Evolutionary conservation across 2,888 invertebrate genomes (phyloP).

Genomic region (Hyles lineata): DNA sequence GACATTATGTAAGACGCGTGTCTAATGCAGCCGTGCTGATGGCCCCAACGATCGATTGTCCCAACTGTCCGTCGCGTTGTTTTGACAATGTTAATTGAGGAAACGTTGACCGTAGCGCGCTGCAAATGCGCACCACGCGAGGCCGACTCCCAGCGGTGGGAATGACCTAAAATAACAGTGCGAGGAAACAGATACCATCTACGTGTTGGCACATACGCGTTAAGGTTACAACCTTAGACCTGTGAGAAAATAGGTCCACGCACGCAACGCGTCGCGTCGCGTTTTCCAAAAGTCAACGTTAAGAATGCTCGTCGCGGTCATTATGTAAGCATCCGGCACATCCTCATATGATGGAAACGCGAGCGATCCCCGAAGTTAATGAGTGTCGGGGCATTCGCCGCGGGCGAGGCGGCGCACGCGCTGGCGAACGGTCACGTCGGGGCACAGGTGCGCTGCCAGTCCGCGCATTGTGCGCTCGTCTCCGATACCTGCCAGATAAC

Average conservation of each 20-base stretch:
- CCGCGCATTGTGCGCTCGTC: constrained; percentile 49
- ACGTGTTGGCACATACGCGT: constrained; percentile 45
- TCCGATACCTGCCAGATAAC: constrained; percentile 59
- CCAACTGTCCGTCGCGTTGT: constrained; percentile 53
- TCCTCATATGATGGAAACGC: constrained; percentile 71
- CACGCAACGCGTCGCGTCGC: constrained; percentile 45
- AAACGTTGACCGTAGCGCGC: constrained; percentile 49
- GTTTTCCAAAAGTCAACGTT: constrained; percentile 28
- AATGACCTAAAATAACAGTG: constrained; percentile 75
- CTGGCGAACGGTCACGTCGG: constrained; percentile 49
- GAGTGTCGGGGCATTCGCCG: constrained; percentile 77
- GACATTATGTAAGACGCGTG: constrained; percentile 55
- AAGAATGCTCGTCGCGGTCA: constrained; percentile 56
- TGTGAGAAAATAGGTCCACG: constrained; percentile 54
- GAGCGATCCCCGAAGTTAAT: constrained; percentile 77
- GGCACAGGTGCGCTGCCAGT: constrained; percentile 55
- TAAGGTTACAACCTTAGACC: constrained; percentile 49
- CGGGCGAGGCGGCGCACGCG: constrained; percentile 62
- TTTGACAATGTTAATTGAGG: constrained; percentile 56
- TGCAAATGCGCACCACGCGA: constrained; percentile 54
- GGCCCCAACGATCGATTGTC: constrained; percentile 54
- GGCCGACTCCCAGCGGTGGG: constrained; percentile 66
- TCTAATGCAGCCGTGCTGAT: constrained; percentile 55
- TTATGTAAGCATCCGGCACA: constrained; percentile 76
- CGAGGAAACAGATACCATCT: constrained; percentile 58